These are phyloP conservation scores for Cnemophilus loriae DNA, from an alignment of 2,113 vertebrate genomes.

Conservation along the genomic window DNA sequence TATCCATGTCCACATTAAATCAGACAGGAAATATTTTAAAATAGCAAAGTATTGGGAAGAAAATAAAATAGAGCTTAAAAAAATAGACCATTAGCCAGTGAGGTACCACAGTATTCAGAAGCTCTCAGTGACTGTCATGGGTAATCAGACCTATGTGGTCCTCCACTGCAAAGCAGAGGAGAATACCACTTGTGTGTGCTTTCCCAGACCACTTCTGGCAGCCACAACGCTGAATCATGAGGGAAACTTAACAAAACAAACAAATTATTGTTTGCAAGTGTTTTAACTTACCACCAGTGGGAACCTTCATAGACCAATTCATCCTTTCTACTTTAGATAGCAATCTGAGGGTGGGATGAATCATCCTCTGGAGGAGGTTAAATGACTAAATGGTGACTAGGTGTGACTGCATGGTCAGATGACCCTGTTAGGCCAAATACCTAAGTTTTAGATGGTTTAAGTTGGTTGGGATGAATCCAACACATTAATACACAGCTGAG, in stretches of 20 bases:
- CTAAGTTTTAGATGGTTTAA: neutral
- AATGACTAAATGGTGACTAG: neutral
- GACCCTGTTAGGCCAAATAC: neutral
- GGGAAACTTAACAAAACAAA: neutral
- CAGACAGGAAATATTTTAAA: neutral
- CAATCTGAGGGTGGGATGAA: neutral
- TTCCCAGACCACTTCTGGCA: neutral
- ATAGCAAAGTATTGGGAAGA: neutral
- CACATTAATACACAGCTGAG: neutral
- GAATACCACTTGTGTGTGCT: neutral
- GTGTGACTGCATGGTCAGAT: neutral
- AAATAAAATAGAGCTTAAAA: neutral
- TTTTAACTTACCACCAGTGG: neutral
- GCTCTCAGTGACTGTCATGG: rapidly evolving
- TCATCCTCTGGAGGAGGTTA: neutral
- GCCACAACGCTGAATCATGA: neutral
- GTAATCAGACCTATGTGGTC: neutral
- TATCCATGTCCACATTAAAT: neutral
- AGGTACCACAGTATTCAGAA: neutral
- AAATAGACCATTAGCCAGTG: neutral
- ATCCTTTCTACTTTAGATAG: neutral
- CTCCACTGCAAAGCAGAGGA: neutral
- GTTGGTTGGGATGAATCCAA: neutral
- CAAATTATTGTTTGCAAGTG: neutral
- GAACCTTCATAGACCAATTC: neutral